These are phyloP conservation scores for Tinea trinotella DNA, from an alignment of 2,888 invertebrate genomes.

Conservation along the genomic window DNA sequence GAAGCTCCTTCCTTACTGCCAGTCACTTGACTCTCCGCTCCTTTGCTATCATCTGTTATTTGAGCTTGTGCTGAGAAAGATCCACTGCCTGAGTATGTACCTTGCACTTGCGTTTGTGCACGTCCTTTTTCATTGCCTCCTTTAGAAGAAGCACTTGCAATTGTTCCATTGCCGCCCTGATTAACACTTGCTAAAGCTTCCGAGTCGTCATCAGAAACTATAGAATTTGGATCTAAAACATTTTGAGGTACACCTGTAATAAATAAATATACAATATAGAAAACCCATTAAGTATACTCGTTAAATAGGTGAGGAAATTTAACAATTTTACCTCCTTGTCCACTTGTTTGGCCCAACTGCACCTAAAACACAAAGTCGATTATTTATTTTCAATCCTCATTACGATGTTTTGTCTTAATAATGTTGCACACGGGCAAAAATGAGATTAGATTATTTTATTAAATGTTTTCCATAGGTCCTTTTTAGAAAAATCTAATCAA, in stretches of 20 bases:
- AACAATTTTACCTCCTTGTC: constrained; percentile 1
- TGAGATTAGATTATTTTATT: too few relatives aligned
- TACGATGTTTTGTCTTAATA: too few relatives aligned
- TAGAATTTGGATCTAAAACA: constrained; percentile 48
- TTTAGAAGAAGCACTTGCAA: constrained; percentile 83
- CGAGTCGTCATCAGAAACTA: constrained; percentile 75
- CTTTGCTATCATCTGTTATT: constrained; percentile 81
- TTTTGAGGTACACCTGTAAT: constrained; percentile 46
- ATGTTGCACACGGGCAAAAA: too few relatives aligned
- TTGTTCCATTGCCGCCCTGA: constrained; percentile 74
- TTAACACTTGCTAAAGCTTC: constrained; percentile 79
- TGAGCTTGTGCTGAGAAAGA: constrained; percentile 88
- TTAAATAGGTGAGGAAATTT: background rate
- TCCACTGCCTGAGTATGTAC: constrained; percentile 82
- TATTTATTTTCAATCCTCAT: too few relatives aligned
- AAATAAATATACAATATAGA: too few relatives aligned
- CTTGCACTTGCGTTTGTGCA: constrained; percentile 87
- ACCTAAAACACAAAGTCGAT: background rate
- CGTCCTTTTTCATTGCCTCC: constrained; percentile 82
- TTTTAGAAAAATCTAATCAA: too few relatives aligned
- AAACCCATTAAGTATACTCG: background rate
- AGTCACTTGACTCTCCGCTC: constrained; percentile 78
- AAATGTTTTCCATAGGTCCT: too few relatives aligned
- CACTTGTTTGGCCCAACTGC: background rate
- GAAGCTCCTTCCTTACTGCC: constrained; percentile 82